Evolutionary conservation across 2,113 vertebrate genomes (phyloP).

Genomic region (Hippocampus mohnikei): DNA sequence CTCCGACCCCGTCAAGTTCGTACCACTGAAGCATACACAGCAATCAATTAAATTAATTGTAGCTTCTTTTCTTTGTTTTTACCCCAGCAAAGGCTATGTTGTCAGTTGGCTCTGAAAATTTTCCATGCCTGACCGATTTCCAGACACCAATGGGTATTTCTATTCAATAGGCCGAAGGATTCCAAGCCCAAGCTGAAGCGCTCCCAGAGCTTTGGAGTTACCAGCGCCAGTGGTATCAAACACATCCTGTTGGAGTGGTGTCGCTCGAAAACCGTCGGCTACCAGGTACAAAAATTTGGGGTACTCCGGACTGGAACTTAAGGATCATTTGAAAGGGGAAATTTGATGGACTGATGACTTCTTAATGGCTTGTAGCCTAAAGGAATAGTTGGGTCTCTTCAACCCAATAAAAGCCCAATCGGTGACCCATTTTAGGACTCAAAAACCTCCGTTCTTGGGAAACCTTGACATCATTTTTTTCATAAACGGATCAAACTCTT

Average conservation of each 20-base stretch:
- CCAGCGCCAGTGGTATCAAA: slow-evolving; percentile 92
- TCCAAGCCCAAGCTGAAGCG: slow-evolving; percentile 84
- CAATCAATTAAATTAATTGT: no score
- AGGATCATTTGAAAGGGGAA: no score
- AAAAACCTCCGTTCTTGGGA: background rate
- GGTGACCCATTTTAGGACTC: no score
- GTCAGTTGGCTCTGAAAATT: no score
- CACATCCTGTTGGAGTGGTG: slow-evolving; percentile 94
- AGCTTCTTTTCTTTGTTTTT: background rate
- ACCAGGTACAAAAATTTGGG: slow-evolving; percentile 74
- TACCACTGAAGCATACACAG: background rate
- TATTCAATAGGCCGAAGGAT: slow-evolving; percentile 73
- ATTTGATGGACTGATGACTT: no score
- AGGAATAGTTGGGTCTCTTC: no score
- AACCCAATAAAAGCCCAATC: no score
- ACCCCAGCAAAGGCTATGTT: no score
- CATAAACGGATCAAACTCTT: background rate
- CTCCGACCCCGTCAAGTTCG: slow-evolving; percentile 78
- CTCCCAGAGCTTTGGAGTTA: slow-evolving; percentile 87
- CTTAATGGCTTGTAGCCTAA: no score
- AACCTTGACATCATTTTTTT: background rate
- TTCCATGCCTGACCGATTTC: background rate
- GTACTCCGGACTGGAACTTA: no score
- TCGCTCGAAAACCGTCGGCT: slow-evolving; percentile 91
- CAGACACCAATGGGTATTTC: background rate